Evolutionary conservation across 2,888 invertebrate genomes (phyloP), one percentile per base, ranked within the genome.

Genomic region (Megaustenia siamemsis): DNA sequence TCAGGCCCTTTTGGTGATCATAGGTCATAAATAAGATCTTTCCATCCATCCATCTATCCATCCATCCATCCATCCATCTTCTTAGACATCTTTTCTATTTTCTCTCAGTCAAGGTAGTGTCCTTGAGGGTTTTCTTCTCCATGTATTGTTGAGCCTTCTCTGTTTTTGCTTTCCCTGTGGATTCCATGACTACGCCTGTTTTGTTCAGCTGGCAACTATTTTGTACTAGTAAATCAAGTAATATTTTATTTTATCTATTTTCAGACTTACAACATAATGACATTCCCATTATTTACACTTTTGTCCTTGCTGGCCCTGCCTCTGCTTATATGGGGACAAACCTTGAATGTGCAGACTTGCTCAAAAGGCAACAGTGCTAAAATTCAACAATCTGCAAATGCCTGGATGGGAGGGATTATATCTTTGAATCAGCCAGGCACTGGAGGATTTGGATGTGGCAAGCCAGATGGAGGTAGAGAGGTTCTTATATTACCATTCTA

Each of bases 401-500:
- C 92, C 5, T 87, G 90, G 75, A 87, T 93, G 4, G 91, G 90
- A 12, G 92, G 92, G 1, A 82, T 92, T 35, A 88, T 92, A 49
- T 86, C 87, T 8, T 88, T 92, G 82, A 91, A 90, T 69, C 71
- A 83, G 12, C 35, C 68, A 0, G 89, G 89, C 3, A 66, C 68
- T 5, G 84, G 88, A 63, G 90, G 87, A 10, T 88, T 87, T 84
- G 88, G 88, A 0, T 92, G 92, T 88, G 92, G 92, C 32, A 71
- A 81, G 21, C 86, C 85, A 35, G 45, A 60, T 15, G 82, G 68
- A 63, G 85, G 87, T 88, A 82, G 86, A 84, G 81, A 32, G 35
- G 21, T 68, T 38, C 43, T 32, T 63, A n/a, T n/a, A n/a, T n/a
- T n/a, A n/a, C n/a, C n/a, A n/a, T n/a, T n/a, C n/a, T n/a, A n/a